phyloP scores from a whole-genome alignment of 2,888 invertebrate species.

The Stenodera caucasica region DNA sequence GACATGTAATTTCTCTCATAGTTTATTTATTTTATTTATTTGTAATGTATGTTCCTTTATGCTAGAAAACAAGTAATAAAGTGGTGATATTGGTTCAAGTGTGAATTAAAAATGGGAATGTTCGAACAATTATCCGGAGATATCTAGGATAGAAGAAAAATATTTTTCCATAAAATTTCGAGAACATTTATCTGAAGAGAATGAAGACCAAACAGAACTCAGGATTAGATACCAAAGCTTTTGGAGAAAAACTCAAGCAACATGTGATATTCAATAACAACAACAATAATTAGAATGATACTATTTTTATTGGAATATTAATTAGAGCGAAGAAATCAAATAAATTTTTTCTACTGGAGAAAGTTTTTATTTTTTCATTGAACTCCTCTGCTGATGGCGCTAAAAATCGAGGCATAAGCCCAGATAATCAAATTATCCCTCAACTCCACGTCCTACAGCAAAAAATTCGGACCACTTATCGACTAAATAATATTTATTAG shows the following conservation, averaged over 20 bases:
- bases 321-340: conserved; percentile 5
- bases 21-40: conserved; percentile 6
- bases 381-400: too few relatives aligned
- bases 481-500: too few relatives aligned
- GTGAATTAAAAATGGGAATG: background rate
- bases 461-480: too few relatives aligned
- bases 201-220: background rate
- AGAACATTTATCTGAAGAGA: background rate
- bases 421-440: too few relatives aligned
- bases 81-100: background rate
- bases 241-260: background rate
- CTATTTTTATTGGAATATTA: conserved; percentile 11
- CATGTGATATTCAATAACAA: conserved; percentile 8
- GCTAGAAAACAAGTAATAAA: background rate
- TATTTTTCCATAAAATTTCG: background rate
- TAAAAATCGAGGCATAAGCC: too few relatives aligned
- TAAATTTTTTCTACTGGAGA: conserved; percentile 10
- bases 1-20: conserved; percentile 11
- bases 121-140: background rate
- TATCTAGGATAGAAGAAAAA: background rate
- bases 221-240: background rate
- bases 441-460: too few relatives aligned
- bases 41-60: conserved; percentile 2
- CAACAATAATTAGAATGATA: conserved; percentile 9
- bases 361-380: too few relatives aligned